A percentile compares a stretch with the other conserved stretches of the same genome.
phyloP scores from a whole-genome alignment of 1,140 invertebrate species.

The Cotesia glomerata region DNA sequence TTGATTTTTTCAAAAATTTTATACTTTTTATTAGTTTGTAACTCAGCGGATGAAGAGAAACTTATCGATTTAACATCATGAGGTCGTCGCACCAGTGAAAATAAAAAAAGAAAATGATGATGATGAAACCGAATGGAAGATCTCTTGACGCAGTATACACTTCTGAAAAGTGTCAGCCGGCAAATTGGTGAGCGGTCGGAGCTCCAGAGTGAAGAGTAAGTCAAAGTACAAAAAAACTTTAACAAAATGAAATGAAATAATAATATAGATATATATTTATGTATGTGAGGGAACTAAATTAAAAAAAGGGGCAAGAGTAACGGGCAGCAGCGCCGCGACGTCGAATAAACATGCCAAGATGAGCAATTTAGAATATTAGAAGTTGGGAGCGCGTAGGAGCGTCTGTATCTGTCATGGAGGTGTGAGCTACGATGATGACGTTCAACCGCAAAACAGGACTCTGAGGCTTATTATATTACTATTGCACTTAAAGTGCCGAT shows the following conservation, averaged over 20 bases:
- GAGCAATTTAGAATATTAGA: constrained; percentile 58
- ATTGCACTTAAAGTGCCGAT: constrained; percentile 45
- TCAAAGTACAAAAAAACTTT: no score
- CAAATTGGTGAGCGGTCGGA: constrained; percentile 49
- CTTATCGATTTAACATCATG: no score
- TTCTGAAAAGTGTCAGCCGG: constrained; percentile 50
- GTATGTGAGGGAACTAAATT: neutral
- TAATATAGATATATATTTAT: constrained; percentile 3
- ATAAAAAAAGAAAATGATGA: neutral
- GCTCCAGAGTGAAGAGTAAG: neutral
- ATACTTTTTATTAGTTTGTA: no score
- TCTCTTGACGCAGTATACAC: neutral
- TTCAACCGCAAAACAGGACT: constrained; percentile 47
- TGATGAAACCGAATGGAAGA: neutral
- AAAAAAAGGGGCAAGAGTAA: constrained; percentile 2
- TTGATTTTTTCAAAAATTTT: no score
- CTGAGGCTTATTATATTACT: constrained; percentile 7
- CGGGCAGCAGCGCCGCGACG: constrained; percentile 48
- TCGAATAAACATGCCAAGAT: constrained; percentile 59
- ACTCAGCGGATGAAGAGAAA: no score
- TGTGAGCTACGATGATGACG: constrained; percentile 60
- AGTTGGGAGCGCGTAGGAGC: constrained; percentile 50
- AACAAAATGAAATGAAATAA: neutral
- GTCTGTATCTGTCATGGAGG: constrained; percentile 44
- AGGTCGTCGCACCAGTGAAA: no score